These are phyloP conservation scores for Centrocercus urophasianus DNA, from an alignment of 2,113 vertebrate species.

Conservation along the genomic window DNA sequence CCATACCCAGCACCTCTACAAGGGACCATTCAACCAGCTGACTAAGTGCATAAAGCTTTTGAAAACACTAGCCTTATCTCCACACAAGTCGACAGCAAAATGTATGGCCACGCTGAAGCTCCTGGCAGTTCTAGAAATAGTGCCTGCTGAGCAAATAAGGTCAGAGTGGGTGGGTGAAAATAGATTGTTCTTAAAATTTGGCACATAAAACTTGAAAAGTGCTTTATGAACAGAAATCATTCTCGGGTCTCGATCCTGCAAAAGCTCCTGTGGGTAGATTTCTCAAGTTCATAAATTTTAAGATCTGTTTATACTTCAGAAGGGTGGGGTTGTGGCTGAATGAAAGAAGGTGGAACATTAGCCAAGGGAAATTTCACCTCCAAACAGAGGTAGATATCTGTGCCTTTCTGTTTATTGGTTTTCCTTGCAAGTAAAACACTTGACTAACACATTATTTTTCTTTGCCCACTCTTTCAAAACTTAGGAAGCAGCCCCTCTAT, in stretches of 20 bases:
- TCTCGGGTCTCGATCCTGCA: slow-evolving; percentile 56
- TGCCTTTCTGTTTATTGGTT: slow-evolving; percentile 38
- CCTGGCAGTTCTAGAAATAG: slow-evolving; percentile 64
- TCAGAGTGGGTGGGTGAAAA: slow-evolving; percentile 65
- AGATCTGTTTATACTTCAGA: slow-evolving; percentile 8
- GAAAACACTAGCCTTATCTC: slow-evolving; percentile 58
- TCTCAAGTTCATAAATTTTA: slow-evolving; percentile 42
- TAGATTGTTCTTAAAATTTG: slow-evolving; percentile 69
- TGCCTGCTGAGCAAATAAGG: slow-evolving; percentile 66
- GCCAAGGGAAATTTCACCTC: slow-evolving; percentile 30
- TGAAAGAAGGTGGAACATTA: slow-evolving; percentile 41
- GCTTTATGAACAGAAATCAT: slow-evolving; percentile 59
- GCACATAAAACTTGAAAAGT: slow-evolving; percentile 60
- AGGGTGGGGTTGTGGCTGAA: slow-evolving; percentile 38
- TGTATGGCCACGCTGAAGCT: slow-evolving; percentile 50
- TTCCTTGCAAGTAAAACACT: slow-evolving; percentile 27
- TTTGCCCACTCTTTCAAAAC: slow-evolving; percentile 37
- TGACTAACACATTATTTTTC: not conserved
- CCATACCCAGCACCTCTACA: not conserved
- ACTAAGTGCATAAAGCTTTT: slow-evolving; percentile 61
- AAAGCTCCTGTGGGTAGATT: slow-evolving; percentile 33
- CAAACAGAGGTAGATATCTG: not conserved
- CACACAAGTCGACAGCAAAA: slow-evolving; percentile 60
- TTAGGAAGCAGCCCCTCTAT: slow-evolving; percentile 38
- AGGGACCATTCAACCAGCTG: slow-evolving; percentile 38